phyloP scores from a whole-genome alignment of 2,888 invertebrate genomes.

The Halictus quadricinctus region DNA sequence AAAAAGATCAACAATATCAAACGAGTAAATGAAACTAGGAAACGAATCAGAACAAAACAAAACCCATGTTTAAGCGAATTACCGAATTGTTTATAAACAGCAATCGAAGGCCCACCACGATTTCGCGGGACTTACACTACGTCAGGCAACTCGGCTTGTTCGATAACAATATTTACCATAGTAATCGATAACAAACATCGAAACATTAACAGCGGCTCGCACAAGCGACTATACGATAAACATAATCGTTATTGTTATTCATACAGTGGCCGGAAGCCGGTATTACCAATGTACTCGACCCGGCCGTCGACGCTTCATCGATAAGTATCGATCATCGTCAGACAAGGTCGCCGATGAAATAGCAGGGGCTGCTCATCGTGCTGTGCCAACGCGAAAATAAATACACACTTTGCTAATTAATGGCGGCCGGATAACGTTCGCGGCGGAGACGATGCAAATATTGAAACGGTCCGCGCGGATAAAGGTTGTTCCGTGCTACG shows the following conservation, averaged over 20 bases:
- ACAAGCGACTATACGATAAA: background rate
- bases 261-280: background rate
- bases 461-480: constrained; percentile 17
- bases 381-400: constrained; percentile 28
- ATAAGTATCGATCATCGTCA: constrained; percentile 9
- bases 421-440: constrained; percentile 17
- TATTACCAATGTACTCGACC: background rate
- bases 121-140: background rate
- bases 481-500: background rate
- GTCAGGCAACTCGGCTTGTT: background rate
- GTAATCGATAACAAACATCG: constrained; percentile 9
- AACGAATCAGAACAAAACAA: too few relatives aligned
- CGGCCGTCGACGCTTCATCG: background rate
- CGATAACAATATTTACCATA: background rate
- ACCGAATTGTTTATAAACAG: background rate
- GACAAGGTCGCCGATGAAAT: background rate
- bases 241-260: constrained; percentile 7
- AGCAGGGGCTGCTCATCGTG: background rate
- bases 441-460: constrained; percentile 33
- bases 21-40: too few relatives aligned
- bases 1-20: too few relatives aligned
- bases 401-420: constrained; percentile 48
- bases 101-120: background rate
- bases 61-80: background rate
- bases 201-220: background rate